Evolutionary conservation across 2,888 invertebrate species (phyloP), one percentile per base, ranked within the genome.

Genomic region (Cryptops parisi): DNA sequence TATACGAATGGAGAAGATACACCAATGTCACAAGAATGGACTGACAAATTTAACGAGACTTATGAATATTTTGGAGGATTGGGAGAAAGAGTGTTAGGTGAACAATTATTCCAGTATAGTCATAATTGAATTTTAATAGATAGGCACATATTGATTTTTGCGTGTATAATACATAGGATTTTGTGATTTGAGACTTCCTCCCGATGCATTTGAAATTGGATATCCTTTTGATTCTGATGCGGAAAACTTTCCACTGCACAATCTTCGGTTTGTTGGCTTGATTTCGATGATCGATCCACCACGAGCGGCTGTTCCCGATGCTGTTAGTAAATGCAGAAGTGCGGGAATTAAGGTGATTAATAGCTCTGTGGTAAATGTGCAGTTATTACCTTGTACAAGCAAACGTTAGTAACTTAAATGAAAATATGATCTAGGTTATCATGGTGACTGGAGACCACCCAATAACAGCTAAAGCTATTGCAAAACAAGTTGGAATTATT

Each of bases 61-160:
- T 84, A 88, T 65, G 74, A 80, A 52, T 83, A 82, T 66, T 68
- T 91, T 54, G 89, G 87, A 53, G 82, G 83, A 59, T 78, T 84
- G 68, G 90, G 90, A 24, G 89, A 90, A 68, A 76, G 89, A 55
- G 87, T 90, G 1, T 73, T 88, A 47, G 62, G 60, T 58, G 49
- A 47, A 24, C 26, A 25, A 2, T 26, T 12, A 9, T 9, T 22
- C n/a, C n/a, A n/a, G n/a, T n/a, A n/a, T n/a, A n/a, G n/a, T n/a
- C n/a, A n/a, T n/a, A n/a, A n/a, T n/a, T n/a, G n/a, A n/a, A n/a
- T n/a, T n/a, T n/a, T n/a, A n/a, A n/a, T n/a, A n/a, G n/a, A n/a
- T n/a, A n/a, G n/a, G n/a, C n/a, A n/a, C n/a, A n/a, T n/a, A n/a
- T n/a, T n/a, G n/a, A n/a, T n/a, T n/a, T n/a, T 33, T 33, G 15